Conservation (phyloP, 2,113 vertebrate genomes). For the Lucifuga dentata region DNA sequence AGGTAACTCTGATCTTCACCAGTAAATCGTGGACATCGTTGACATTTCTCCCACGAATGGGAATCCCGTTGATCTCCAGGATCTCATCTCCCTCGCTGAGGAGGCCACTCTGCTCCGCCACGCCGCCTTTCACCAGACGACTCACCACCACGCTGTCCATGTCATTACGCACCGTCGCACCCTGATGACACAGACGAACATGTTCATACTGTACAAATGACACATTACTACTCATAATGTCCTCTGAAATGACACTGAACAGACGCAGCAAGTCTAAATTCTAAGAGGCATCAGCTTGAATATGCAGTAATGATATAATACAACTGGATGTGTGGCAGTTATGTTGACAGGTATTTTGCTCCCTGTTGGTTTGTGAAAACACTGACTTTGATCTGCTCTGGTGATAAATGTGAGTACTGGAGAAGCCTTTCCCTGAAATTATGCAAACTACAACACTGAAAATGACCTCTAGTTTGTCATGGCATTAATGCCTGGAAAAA, state of each 20-base stretch:
- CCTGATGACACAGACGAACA: conserved; percentile 79
- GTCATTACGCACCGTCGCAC: conserved; percentile 95
- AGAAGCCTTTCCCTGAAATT: too few species aligned
- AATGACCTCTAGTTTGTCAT: too few species aligned
- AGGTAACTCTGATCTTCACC: conserved; percentile 77
- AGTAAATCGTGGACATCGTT: conserved; percentile 96
- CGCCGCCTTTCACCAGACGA: conserved; percentile 95
- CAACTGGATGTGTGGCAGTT: not conserved
- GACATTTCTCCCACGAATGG: conserved; percentile 94
- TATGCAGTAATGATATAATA: not conserved
- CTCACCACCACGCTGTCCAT: conserved; percentile 96
- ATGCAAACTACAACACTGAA: too few species aligned
- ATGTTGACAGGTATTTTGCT: conserved; percentile 29
- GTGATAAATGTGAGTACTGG: conserved; percentile 26
- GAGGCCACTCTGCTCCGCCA: conserved; percentile 92
- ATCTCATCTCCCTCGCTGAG: conserved; percentile 96
- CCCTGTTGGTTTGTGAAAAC: conserved; percentile 33
- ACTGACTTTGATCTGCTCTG: conserved; percentile 22
- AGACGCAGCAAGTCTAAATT: not conserved
- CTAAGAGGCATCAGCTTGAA: conserved; percentile 1
- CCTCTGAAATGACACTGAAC: not conserved
- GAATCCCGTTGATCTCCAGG: conserved; percentile 93
- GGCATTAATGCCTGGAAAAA: too few species aligned
- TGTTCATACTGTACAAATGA: too few species aligned
- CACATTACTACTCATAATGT: not conserved